Evolutionary conservation across 37 sponge, comb jelly and placozoan species (phyloP), one percentile per base, ranked within the genome.

Genomic region (Ephydatia muelleri): DNA sequence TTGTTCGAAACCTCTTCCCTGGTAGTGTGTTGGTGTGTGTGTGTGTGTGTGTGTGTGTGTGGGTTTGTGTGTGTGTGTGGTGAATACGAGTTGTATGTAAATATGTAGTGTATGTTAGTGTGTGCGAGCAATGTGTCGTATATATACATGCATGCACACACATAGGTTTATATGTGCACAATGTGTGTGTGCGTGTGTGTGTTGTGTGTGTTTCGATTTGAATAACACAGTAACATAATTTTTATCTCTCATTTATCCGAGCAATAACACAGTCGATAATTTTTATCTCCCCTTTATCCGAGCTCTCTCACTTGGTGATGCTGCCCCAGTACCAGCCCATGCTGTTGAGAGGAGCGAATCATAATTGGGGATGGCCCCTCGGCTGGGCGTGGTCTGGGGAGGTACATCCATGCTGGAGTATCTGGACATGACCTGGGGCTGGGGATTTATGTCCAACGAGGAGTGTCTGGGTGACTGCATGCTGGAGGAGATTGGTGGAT

Each of bases 1-100:
- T 93, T 93, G 22, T 65, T 64, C 26, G 85, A 65, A 57, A 93
- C 96, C 48, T 95, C 96, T 27, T 90, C 89, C 67, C 96, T 92
- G 71, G 1, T 21, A 23, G 70, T 57, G 35, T 72, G 33, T 30
- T 14, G 9, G 57, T 57, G 57, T 57, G 57, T 57, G 57, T 16
- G 57, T 11, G 16, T 13, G 57, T 57, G 57, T 57, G 57, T 57
- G 57, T 14, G 19, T 57, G 57, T 29, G 76, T 68, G 32, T 12
- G 22, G 1, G 39, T 39, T 23, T 30, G 39, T 30, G 40, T 43
- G 37, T 25, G 22, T 57, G 57, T 11, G 16, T 57, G 57, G 57
- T 23, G 21, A 12, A n/a, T 76, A 16, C 16, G 57, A 19, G 57
- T 57, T 57, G 57, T 57, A 21, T 16, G 57, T 57, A 21, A 1